Conservation (phyloP, 1,140 invertebrate genomes). For the Aphidius gifuensis region DNA sequence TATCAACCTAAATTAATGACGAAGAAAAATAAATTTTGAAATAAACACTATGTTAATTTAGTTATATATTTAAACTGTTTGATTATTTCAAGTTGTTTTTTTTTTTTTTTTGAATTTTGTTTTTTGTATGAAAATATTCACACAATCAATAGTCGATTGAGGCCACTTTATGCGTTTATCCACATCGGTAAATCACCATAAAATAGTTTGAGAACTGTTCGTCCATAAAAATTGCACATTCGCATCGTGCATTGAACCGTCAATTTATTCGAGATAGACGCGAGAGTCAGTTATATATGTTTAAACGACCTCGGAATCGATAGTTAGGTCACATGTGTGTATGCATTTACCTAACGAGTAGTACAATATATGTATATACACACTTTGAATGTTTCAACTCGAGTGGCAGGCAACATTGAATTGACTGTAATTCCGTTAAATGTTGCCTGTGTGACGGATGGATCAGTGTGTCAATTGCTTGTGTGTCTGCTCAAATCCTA, state of each 20-base stretch:
- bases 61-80: neutral
- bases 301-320: slow-evolving; percentile 27
- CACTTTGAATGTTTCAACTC: slow-evolving; percentile 24
- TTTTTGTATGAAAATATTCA: slow-evolving; percentile 7
- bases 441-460: slow-evolving; percentile 48
- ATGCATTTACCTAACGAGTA: neutral
- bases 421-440: slow-evolving; percentile 53
- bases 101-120: slow-evolving; percentile 3
- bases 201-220: slow-evolving; percentile 27
- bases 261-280: slow-evolving; percentile 30
- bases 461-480: slow-evolving; percentile 48
- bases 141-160: slow-evolving; percentile 2
- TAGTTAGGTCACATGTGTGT: slow-evolving; percentile 16
- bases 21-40: neutral
- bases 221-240: slow-evolving; percentile 28
- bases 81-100: neutral
- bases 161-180: slow-evolving; percentile 22
- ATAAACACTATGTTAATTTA: neutral
- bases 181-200: slow-evolving; percentile 25
- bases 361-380: slow-evolving; percentile 9
- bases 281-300: slow-evolving; percentile 13
- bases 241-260: slow-evolving; percentile 27
- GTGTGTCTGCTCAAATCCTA: slow-evolving; percentile 16
- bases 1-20: neutral
- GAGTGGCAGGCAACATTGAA: slow-evolving; percentile 39